Evolutionary conservation across 2,113 vertebrate genomes (phyloP), one percentile per base, ranked within the genome.

Genomic region (Saimiri boliviensis): DNA sequence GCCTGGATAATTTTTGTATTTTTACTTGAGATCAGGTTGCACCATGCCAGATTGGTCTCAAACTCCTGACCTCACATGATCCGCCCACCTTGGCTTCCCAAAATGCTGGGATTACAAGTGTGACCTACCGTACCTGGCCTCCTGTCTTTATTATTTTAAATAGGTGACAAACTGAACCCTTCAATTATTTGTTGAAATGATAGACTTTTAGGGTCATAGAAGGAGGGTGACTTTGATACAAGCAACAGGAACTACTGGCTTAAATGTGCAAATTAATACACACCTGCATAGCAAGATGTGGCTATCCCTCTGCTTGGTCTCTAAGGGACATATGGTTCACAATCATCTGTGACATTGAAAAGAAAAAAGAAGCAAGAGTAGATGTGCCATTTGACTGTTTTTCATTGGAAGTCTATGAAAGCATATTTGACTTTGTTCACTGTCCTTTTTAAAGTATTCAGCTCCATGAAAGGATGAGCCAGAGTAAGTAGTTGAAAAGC

Each of bases 351-450:
- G 92, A 94, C 86, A 84, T 11, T 86, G 83, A 8, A 80, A 93
- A 89, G n/a, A 80, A 84, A 45, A 93, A 74, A 45, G 71, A 93
- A 83, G 30, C 6, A 16, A 6, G 76, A 89, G 35, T 74, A 40
- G 37, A 89, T 71, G 71, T 63, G 77, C 73, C 79, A 71, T 92
- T 89, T 96, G 90, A 84, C 73, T 82, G 58, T 80, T 94, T 95
- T 81, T 60, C 91, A 89, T 3, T 97, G 86, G 32, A 97, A 97
- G 94, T 88, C 93, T 79, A 97, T 97, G 93, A 94, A 94, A 87
- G 83, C 74, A 66, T 54, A 76, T 70, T 96, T 93, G 71, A 60
- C 81, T 96, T 94, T 97, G 73, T 87, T 95, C 94, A n/a, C 5
- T 71, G 80, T 87, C 70, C 87, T 95, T 94, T 95, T 84, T 40